phyloP scores from a whole-genome alignment of 2,888 invertebrate species.

The Macrophya annulata region DNA sequence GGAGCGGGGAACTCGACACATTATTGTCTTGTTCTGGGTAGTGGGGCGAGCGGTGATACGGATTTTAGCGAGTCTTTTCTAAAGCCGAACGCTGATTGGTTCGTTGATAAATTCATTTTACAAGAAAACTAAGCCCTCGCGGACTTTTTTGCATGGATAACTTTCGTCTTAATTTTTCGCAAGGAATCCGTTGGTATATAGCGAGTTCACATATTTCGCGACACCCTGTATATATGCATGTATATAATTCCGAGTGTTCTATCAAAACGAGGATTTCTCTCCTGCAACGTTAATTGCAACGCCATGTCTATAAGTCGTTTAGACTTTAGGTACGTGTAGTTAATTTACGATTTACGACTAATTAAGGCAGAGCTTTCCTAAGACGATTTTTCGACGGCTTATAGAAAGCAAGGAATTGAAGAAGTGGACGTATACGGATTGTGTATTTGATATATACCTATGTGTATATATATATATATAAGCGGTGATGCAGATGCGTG shows the following conservation, averaged over 20 bases:
- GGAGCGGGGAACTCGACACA: no score
- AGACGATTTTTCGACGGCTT: slow-evolving; percentile 22
- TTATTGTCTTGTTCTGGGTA: no score
- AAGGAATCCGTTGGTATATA: no score
- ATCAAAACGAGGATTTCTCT: slow-evolving; percentile 40
- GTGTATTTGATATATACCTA: not conserved
- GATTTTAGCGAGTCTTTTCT: no score
- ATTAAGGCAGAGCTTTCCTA: slow-evolving; percentile 46
- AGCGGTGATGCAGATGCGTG: not conserved
- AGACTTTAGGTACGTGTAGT: slow-evolving; percentile 39
- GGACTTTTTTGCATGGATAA: no score
- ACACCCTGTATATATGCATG: no score
- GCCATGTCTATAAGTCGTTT: slow-evolving; percentile 45
- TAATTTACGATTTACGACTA: slow-evolving; percentile 52
- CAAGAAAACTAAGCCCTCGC: no score
- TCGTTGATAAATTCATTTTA: no score
- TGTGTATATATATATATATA: not conserved
- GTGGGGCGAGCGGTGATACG: no score
- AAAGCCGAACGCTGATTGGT: no score
- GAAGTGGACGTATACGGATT: not conserved
- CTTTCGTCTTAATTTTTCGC: no score
- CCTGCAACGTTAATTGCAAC: slow-evolving; percentile 38
- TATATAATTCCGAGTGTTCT: not conserved
- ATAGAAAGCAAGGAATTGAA: slow-evolving; percentile 33
- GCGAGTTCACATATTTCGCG: no score